Evolutionary conservation across 37 sponge, comb jelly and placozoan genomes (phyloP).

Genomic region (Beroe forskalii): DNA sequence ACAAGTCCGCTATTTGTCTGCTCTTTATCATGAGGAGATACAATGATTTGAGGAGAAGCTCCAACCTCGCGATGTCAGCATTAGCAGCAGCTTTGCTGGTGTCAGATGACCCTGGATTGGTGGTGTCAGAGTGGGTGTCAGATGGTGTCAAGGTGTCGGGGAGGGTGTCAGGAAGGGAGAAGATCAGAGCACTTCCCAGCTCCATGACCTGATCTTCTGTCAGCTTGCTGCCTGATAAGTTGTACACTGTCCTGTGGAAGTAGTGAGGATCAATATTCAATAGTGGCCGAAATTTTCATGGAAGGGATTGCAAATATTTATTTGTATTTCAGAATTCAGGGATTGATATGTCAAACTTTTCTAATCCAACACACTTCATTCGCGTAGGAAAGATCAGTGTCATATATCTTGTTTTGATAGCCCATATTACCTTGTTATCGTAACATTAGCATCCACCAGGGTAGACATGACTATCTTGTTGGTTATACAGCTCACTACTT

Average conservation of each 20-base stretch:
- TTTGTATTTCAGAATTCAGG: too few species aligned
- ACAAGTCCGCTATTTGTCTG: conserved; percentile 37
- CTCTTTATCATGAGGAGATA: conserved; percentile 12
- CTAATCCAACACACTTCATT: too few species aligned
- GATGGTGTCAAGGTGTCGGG: not conserved
- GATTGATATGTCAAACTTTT: too few species aligned
- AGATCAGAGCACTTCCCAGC: conserved; percentile 50
- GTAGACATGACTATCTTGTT: not conserved
- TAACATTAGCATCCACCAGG: conserved; percentile 7
- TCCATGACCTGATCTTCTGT: conserved; percentile 46
- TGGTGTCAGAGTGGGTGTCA: not conserved
- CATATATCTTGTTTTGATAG: too few species aligned
- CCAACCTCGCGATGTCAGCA: not conserved
- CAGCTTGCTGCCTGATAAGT: not conserved
- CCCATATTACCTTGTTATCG: not conserved
- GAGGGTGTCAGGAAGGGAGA: conserved; percentile 45
- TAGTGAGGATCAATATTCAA: too few species aligned
- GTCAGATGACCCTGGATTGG: not conserved
- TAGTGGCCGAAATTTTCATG: too few species aligned
- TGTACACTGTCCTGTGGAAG: conserved; percentile 18
- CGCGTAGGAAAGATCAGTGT: too few species aligned
- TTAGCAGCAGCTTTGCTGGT: too few species aligned
- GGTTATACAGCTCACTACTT: not conserved
- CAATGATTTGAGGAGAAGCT: conserved; percentile 24
- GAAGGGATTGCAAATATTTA: not conserved